Evolutionary conservation across 64 coral and sea anemone species (phyloP), one percentile per base, ranked within the genome.

Genomic region (Actinia equina): DNA sequence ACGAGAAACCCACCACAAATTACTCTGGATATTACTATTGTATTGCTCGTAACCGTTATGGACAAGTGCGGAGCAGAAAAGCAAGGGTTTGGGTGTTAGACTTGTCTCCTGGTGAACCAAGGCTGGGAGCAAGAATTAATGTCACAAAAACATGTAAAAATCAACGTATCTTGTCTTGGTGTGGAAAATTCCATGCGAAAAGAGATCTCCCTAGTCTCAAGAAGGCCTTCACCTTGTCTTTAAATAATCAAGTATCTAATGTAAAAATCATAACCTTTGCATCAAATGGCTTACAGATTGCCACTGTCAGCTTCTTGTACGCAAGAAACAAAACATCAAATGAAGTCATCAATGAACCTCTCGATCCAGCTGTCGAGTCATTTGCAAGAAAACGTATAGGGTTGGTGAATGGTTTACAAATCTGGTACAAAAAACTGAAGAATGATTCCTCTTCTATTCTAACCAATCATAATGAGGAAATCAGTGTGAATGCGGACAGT

Each of bases 221-320:
- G 23, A 14, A 79, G 18, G 30, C 44, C 17, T 13, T 79, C 2
- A 15, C 13, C 10, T 3, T 44, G 44, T 79, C 77, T 18, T 13
- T 79, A 1, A 79, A 46, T 43, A 44, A 42, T 44, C 13, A 43
- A 17, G 37, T 13, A 44, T 79, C 77, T 23, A 42, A 79, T 14
- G 19, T 46, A 6, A 46, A 30, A 42, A 8, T 46, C 77, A 41
- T 79, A 4, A 79, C 13, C 15, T 46, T 17, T 19, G 44, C 19
- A 43, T 79, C 63, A 69, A 7, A 79, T 79, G 44, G 44, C 30
- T 46, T 44, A 19, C 37, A 46, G 11, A 46, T 5, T 79, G 44
- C 77, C 43, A 79, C 77, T 43, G 77, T 79, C 77, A 79, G 77
- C 15, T 79, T 79, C 17, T 17, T 79, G 44, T 79, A 79, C 77